Percentiles rank a stretch among this genome's conserved stretches.
Conservation (phyloP, 2,888 invertebrate species). For the Patella ulyssiponensis region DNA sequence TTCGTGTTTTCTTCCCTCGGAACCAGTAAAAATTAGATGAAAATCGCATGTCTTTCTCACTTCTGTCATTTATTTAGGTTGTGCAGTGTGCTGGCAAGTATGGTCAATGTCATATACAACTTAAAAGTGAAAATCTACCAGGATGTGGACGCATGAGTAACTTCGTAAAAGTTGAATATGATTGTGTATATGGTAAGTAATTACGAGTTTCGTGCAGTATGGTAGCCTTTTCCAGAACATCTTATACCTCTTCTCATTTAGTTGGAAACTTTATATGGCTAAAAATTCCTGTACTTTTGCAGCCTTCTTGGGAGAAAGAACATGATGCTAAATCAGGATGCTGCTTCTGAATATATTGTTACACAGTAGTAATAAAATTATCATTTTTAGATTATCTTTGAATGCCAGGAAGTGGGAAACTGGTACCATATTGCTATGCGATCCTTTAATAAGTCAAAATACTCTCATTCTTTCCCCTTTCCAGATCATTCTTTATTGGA, state of each 20-base stretch:
- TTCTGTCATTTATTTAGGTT: background rate
- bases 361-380: too few relatives aligned
- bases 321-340: too few relatives aligned
- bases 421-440: too few relatives aligned
- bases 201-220: background rate
- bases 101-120: constrained; percentile 14
- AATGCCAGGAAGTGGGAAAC: too few relatives aligned
- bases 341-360: too few relatives aligned
- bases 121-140: background rate
- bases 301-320: too few relatives aligned
- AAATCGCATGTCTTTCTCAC: too few relatives aligned
- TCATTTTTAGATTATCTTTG: too few relatives aligned
- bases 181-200: constrained; percentile 21
- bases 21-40: too few relatives aligned
- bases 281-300: background rate
- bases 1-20: too few relatives aligned
- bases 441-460: too few relatives aligned
- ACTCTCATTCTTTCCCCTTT: background rate
- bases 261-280: background rate
- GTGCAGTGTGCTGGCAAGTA: constrained; percentile 14
- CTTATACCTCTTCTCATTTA: background rate
- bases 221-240: too few relatives aligned
- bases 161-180: constrained; percentile 23
- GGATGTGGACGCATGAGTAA: constrained; percentile 13
- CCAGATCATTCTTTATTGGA: constrained; percentile 20